Conservation (phyloP, 2,113 vertebrate species). For the Camelus bactrianus region DNA sequence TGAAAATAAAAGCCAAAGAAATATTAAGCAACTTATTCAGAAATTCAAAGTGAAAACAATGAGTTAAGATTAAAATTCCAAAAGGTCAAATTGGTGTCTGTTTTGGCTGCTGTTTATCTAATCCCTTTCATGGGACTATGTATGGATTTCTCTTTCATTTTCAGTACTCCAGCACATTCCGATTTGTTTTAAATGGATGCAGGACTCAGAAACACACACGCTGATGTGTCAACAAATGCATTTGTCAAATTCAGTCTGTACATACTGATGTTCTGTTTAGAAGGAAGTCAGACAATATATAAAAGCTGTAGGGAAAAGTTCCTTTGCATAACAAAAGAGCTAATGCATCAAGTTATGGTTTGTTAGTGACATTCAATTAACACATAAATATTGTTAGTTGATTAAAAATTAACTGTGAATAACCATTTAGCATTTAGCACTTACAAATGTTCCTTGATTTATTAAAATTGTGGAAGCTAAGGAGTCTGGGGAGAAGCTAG, state of each 20-base stretch:
- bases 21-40: constrained; percentile 26
- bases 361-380: constrained; percentile 90
- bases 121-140: constrained; percentile 36
- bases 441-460: constrained; percentile 89
- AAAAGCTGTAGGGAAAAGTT: constrained; percentile 86
- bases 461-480: constrained; percentile 88
- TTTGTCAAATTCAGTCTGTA: constrained; percentile 70
- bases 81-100: constrained; percentile 48
- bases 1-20: constrained; percentile 57
- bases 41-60: constrained; percentile 54
- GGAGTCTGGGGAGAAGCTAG: constrained; percentile 85
- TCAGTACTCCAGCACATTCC: constrained; percentile 18
- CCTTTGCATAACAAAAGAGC: constrained; percentile 85
- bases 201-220: constrained; percentile 20
- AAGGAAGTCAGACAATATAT: constrained; percentile 80
- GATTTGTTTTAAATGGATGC: constrained; percentile 48
- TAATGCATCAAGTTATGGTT: constrained; percentile 88
- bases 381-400: constrained; percentile 89
- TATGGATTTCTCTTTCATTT: constrained; percentile 64
- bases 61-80: constrained; percentile 50
- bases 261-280: constrained; percentile 75
- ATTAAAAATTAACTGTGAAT: constrained; percentile 91
- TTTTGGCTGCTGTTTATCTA: constrained; percentile 21
- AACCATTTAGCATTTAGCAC: constrained; percentile 88
- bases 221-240: constrained; percentile 49